Base-by-base conservation (phyloP, 2,797 vertebrate species). In the Peromyscus nudipes region DNA sequence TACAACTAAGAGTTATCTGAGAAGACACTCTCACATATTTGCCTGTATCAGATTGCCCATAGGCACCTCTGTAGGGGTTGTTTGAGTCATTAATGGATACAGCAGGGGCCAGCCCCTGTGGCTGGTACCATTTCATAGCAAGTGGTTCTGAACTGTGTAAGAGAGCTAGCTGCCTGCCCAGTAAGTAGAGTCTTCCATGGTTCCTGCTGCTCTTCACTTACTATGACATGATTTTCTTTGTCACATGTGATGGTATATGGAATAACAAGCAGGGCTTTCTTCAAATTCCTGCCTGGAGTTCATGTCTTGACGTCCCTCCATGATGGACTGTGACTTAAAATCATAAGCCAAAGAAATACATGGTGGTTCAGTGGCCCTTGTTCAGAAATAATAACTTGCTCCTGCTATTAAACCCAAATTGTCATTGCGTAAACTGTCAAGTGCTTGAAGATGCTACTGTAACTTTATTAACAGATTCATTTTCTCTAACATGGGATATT, bases 401-500 rank as follows among this genome's bases (percentile, higher is more conserved):
- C 43, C 43, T 73, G 75, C 21, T 86, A n/a, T 82, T 67, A 46
- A 79, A 31, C n/a, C 29, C 62, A 89, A 80, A 43, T 79, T 79
- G 8, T 60, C 62, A 92, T 29, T 23, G 17, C n/a, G 4, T 60
- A 65, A 40, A 82, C 57, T 94, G 10, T 46, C 1, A 73, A 94
- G 21, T 57, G 10, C 52, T 49, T 93, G 52, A 86, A 95, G 67
- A 73, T 79, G 8, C 1, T 40, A 21, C 55, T 65, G 3, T 46
- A 37, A 49, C 71, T 55, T 94, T 76, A 46, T 90, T 40, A 89
- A 17, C 11, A 60, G 89, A 86, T 52, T 49, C 49, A 64, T 57
- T 94, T 76, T 62, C 80, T 91, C 4, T 49, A 80, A 87, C 88
- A 95, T 34, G 25, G 37, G 4, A 65, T 69, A 89, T 87, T 95